phyloP scores from a whole-genome alignment of 1,140 invertebrate species.

The Parasteatoda tepidariorum region DNA sequence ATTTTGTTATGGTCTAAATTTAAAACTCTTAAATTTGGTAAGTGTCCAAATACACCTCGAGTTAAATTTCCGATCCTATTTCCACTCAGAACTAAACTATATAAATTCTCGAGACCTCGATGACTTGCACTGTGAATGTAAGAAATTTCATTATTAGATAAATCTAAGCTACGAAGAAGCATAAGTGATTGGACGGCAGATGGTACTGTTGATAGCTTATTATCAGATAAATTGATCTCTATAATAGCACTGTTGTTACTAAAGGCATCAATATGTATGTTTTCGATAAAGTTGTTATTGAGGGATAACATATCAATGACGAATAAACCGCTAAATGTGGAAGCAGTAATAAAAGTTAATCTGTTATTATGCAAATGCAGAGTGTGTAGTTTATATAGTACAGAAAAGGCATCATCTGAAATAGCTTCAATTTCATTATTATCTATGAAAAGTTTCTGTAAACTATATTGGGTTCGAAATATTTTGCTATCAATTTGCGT shows the following conservation, averaged over 20 bases:
- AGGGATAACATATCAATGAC: slow-evolving; percentile 85
- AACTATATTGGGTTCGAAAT: slow-evolving; percentile 72
- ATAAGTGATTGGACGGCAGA: slow-evolving; percentile 66
- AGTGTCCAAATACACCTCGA: slow-evolving; percentile 80
- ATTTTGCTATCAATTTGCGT: slow-evolving; percentile 79
- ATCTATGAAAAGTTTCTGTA: slow-evolving; percentile 63
- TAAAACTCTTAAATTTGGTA: slow-evolving; percentile 85
- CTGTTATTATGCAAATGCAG: slow-evolving; percentile 83
- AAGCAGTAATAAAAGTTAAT: slow-evolving; percentile 79
- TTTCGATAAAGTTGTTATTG: slow-evolving; percentile 78
- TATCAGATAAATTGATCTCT: slow-evolving; percentile 74
- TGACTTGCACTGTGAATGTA: slow-evolving; percentile 83
- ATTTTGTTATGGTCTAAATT: slow-evolving; percentile 90
- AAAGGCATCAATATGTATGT: slow-evolving; percentile 64
- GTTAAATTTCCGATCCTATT: slow-evolving; percentile 89
- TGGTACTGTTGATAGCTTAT: slow-evolving; percentile 70
- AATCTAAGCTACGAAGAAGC: slow-evolving; percentile 81
- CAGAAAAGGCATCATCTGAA: slow-evolving; percentile 73
- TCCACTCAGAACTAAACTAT: slow-evolving; percentile 86
- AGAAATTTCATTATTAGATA: slow-evolving; percentile 87
- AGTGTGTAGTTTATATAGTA: slow-evolving; percentile 86
- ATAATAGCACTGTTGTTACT: slow-evolving; percentile 64
- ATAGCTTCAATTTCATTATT: slow-evolving; percentile 64
- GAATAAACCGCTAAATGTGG: slow-evolving; percentile 85
- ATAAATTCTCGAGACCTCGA: slow-evolving; percentile 80